These are phyloP conservation scores for Polyploca ridens DNA, from an alignment of 2,888 invertebrate genomes.

Conservation along the genomic window DNA sequence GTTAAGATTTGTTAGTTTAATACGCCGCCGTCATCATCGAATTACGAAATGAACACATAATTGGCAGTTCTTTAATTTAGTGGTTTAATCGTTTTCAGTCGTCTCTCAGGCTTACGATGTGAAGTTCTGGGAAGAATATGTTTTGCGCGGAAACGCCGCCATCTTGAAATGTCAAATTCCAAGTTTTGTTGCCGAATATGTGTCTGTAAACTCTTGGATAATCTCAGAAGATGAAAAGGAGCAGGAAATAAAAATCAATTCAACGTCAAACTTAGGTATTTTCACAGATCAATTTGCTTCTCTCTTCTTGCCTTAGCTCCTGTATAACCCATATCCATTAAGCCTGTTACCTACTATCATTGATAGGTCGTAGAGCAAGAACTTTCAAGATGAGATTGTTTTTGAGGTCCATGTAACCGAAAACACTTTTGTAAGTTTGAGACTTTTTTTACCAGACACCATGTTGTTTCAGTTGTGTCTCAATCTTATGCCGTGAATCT, in stretches of 20 bases:
- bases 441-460: slow-evolving; percentile 18
- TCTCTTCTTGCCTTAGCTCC: slow-evolving; percentile 19
- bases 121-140: slow-evolving; percentile 97
- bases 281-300: slow-evolving; percentile 24
- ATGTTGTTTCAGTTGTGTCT: slow-evolving; percentile 92
- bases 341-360: neutral
- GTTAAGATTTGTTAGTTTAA: neutral
- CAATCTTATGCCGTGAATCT: slow-evolving; percentile 95
- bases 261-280: slow-evolving; percentile 68
- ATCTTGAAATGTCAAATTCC: slow-evolving; percentile 97
- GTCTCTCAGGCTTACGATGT: slow-evolving; percentile 95
- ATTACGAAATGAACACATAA: neutral
- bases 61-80: slow-evolving; percentile 10
- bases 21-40: neutral
- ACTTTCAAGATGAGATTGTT: neutral
- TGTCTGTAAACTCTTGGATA: slow-evolving; percentile 93
- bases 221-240: slow-evolving; percentile 88
- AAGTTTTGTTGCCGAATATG: slow-evolving; percentile 96
- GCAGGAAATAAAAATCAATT: slow-evolving; percentile 68
- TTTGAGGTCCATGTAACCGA: neutral
- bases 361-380: neutral
- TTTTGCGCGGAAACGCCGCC: slow-evolving; percentile 94
- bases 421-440: neutral
- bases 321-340: slow-evolving; percentile 19
- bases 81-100: slow-evolving; percentile 86